Conservation (phyloP, 2,797 vertebrate genomes). For the Miichthys miiuy region DNA sequence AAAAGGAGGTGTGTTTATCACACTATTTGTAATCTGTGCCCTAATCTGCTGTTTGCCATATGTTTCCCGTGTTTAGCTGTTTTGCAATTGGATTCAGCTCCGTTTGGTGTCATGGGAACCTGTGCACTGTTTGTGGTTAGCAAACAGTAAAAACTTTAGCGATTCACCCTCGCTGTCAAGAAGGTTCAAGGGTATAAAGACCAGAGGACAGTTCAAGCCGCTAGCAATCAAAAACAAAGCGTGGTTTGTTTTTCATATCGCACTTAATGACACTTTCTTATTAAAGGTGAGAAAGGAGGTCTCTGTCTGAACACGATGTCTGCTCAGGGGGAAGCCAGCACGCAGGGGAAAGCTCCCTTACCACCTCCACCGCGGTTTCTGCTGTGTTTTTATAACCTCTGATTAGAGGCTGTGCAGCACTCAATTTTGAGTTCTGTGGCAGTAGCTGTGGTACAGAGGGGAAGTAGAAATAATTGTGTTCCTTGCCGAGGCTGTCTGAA, state of each 20-base stretch:
- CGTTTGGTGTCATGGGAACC: slow-evolving; percentile 37
- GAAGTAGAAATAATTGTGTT: slow-evolving; percentile 86
- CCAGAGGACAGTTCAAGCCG: slow-evolving; percentile 51
- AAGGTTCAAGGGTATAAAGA: slow-evolving; percentile 55
- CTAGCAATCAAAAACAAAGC: slow-evolving; percentile 66
- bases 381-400: slow-evolving; percentile 84
- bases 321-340: slow-evolving; percentile 67
- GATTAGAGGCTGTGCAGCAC: slow-evolving; percentile 82
- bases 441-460: slow-evolving; percentile 71
- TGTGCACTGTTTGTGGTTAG: slow-evolving; percentile 37
- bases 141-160: slow-evolving; percentile 59
- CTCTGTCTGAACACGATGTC: slow-evolving; percentile 68
- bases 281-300: slow-evolving; percentile 83
- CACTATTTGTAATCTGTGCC: background rate
- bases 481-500: slow-evolving; percentile 80
- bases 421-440: slow-evolving; percentile 80
- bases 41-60: slow-evolving; percentile 5
- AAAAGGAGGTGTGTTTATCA: background rate
- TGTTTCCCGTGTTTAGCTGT: slow-evolving; percentile 17
- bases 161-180: slow-evolving; percentile 47
- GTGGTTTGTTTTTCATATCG: slow-evolving; percentile 68
- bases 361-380: slow-evolving; percentile 55
- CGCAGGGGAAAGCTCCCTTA: slow-evolving; percentile 55
- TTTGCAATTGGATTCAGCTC: slow-evolving; percentile 36
- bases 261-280: slow-evolving; percentile 79